Evolutionary conservation across 2,113 vertebrate genomes (phyloP), one percentile per base, ranked within the genome.

Genomic region (Tringa solitaria): DNA sequence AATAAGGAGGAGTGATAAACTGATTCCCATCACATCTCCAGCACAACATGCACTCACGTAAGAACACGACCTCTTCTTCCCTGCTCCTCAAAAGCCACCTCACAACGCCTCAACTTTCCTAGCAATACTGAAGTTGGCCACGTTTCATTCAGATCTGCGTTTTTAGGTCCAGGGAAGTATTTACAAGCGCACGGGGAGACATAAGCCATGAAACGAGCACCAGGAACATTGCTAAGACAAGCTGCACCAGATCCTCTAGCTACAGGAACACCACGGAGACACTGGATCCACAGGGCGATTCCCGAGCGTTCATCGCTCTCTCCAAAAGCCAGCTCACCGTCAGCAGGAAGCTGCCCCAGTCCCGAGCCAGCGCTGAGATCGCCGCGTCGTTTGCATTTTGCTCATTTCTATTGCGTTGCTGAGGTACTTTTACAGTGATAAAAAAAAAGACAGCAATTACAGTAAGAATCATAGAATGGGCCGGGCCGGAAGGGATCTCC

Each of bases 41-140:
- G 48, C 27, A 6, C 2, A 51, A 19, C 0, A 2, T 2, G 13
- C 24, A 1, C 39, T 20, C 33, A 1, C 32, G 15, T 8, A 24
- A 54, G 26, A n/a, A 28, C 65, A 4, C 0, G 0, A 8, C 21
- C 24, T 5, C 76, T 51, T 41, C 30, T 2, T 35, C 50, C 54
- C 80, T 14, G 30, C 23, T 61, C 59, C 68, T 75, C 45, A 35
- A 37, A 69, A 39, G 59, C 26, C 45, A 61, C 2, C 16, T 67
- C 30, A 8, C 39, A 37, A 21, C 4, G 24, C 43, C 53, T 14
- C 10, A 35, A 17, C 33, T 27, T 27, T 7, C 39, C 39, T 6
- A n/a, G 39, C 43, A 37, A 17, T 2, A 13, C 24, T 23, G 16
- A 61, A 14, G 32, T 23, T 4, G 13, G 28, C 18, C 9, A 0